These are phyloP conservation scores for Drosophila recens DNA, from an alignment of 2,888 invertebrate species.

Conservation along the genomic window DNA sequence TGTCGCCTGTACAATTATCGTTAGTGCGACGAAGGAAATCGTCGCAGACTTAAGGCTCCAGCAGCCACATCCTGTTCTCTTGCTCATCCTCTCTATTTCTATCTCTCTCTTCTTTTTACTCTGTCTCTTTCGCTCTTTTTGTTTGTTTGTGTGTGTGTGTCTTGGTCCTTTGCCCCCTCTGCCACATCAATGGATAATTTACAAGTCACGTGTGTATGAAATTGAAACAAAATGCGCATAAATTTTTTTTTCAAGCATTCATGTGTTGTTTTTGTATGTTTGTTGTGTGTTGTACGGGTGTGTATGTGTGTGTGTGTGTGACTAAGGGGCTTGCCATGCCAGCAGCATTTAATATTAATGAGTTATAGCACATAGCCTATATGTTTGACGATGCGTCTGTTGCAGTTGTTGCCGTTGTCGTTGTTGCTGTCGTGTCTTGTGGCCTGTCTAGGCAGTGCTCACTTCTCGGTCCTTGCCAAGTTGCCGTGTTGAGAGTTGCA, in stretches of 20 bases:
- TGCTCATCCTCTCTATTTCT: conserved; percentile 7
- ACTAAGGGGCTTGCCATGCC: conserved; percentile 77
- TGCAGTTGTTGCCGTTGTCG: conserved; percentile 34
- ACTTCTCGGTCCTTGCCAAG: conserved; percentile 58
- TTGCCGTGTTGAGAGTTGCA: conserved; percentile 77
- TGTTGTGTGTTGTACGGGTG: conserved; percentile 16
- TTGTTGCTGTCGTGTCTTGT: conserved; percentile 63
- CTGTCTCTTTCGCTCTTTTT: conserved; percentile 4
- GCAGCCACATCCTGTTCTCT: conserved; percentile 17
- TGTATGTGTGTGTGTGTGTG: conserved; percentile 45
- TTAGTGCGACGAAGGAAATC: conserved; percentile 16
- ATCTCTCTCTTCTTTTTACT: not conserved
- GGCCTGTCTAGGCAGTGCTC: conserved; percentile 64
- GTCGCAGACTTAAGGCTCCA: conserved; percentile 9
- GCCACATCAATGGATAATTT: conserved; percentile 81
- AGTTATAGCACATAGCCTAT: conserved; percentile 81
- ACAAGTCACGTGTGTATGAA: conserved; percentile 83
- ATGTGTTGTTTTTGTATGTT: not conserved
- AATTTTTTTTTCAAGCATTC: conserved; percentile 59
- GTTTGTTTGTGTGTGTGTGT: conserved; percentile 49
- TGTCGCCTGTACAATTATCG: conserved; percentile 36
- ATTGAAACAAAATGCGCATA: conserved; percentile 83
- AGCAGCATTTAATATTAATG: conserved; percentile 82
- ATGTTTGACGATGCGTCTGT: conserved; percentile 78
- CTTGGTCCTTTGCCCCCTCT: conserved; percentile 45